A percentile compares a stretch with the other conserved stretches of the same genome.
These are phyloP conservation scores for Helarctos malayanus DNA, from an alignment of 2,797 vertebrate genomes.

Conservation along the genomic window DNA sequence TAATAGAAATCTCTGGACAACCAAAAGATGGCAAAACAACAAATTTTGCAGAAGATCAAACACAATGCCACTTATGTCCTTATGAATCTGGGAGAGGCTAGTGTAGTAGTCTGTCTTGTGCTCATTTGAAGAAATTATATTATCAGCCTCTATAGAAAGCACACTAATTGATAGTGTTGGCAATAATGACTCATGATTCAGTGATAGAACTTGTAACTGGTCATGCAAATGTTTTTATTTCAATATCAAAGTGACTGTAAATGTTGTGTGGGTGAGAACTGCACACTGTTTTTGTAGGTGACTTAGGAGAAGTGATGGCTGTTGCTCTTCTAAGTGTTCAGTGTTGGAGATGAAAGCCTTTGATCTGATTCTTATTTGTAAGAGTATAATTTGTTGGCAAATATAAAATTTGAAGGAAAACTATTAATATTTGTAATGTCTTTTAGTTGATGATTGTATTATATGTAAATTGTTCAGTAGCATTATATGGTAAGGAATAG, in stretches of 20 bases:
- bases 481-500: background rate
- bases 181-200: background rate
- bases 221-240: constrained; percentile 25
- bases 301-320: background rate
- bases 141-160: background rate
- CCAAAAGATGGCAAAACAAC: background rate
- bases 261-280: background rate
- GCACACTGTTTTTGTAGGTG: background rate
- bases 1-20: background rate
- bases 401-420: background rate
- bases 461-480: background rate
- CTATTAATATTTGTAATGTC: background rate
- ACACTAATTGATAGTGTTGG: background rate
- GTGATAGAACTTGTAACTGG: background rate
- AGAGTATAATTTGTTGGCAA: background rate
- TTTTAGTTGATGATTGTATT: background rate
- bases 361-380: background rate
- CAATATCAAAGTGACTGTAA: background rate
- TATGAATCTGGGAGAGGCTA: background rate
- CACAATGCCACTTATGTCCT: background rate
- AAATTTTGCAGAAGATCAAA: background rate
- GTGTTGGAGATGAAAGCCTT: background rate
- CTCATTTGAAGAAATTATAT: background rate
- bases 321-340: background rate
- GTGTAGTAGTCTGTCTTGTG: background rate